Base-by-base conservation (phyloP, 2,113 vertebrate species). In the Phrynosoma blainvillii region DNA sequence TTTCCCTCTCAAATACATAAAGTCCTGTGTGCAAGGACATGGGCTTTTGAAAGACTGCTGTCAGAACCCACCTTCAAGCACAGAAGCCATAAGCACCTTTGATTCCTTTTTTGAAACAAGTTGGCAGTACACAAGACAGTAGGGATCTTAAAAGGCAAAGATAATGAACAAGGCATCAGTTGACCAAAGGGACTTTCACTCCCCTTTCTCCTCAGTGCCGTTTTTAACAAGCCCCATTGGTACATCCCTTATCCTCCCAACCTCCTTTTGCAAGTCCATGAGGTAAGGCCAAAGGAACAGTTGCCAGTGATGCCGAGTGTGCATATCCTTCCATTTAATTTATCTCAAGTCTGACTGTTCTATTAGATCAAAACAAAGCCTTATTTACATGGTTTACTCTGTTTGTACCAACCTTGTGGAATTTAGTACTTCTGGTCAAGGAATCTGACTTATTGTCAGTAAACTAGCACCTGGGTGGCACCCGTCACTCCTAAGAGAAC, bases 381-480 rank as follows among this genome's bases (percentile, higher is more conserved):
- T 10, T 65, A 82, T 68, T 27, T 54, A 83, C 70, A 65, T 75
- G 56, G 23, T 83, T 88, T 83, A 52, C 36, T 76, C 40, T 36
- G 12, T 59, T 54, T 47, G 66, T 18, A 82, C 59, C n/a, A 32
- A 25, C 30, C 71, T 83, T 71, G 78, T 27, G 32, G 36, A 76
- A 87, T 75, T 62, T 85, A 7, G 54, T 59, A 47, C 66, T 87
- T 82, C 73, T 75, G 27, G 42, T 66, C 56, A 66, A 77, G 73
- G 30, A 25, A 77, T 76, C 27, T 81, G 56, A 32, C 13, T 74
- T 73, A 40, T 54, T 68, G 73, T 40, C 47, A 10, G 74, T 9
- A 52, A 70, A 71, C 76, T 47, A 71, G 40, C n/a, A 66, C 42
- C 16, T 77, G 59, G 79, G 59, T 54, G 80, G 71, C 23, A 10